Conservation (phyloP, 2,113 vertebrate genomes). For the Mystacornis crossleyi region DNA sequence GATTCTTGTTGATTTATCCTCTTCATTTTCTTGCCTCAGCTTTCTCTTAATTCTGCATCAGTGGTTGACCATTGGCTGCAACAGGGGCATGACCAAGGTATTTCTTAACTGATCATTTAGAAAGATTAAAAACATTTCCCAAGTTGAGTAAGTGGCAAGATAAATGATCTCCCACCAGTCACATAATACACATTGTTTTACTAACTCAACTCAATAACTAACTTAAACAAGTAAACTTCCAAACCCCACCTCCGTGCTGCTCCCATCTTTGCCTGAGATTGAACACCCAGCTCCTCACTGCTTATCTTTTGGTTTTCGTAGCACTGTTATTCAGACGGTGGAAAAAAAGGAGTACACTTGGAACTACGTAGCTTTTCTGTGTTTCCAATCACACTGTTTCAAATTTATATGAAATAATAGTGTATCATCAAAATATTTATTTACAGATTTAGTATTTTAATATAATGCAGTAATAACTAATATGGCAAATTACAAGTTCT, state of each 20-base stretch:
- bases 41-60: neutral
- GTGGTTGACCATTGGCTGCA: neutral
- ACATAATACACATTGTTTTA: neutral
- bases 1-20: neutral
- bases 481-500: neutral
- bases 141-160: neutral
- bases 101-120: neutral
- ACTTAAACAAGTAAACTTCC: neutral
- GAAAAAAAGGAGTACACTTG: neutral
- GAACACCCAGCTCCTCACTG: neutral
- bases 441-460: neutral
- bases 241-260: rapidly evolving
- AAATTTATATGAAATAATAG: neutral
- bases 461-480: neutral
- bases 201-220: neutral
- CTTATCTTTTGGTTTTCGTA: neutral
- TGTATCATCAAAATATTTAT: neutral
- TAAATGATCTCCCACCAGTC: neutral
- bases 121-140: neutral
- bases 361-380: rapidly evolving
- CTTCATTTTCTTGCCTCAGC: neutral
- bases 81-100: neutral
- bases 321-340: rapidly evolving
- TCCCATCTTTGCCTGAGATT: neutral
- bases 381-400: neutral